Evolutionary conservation across 2,797 vertebrate genomes (phyloP).

Genomic region (Danio kyathit): DNA sequence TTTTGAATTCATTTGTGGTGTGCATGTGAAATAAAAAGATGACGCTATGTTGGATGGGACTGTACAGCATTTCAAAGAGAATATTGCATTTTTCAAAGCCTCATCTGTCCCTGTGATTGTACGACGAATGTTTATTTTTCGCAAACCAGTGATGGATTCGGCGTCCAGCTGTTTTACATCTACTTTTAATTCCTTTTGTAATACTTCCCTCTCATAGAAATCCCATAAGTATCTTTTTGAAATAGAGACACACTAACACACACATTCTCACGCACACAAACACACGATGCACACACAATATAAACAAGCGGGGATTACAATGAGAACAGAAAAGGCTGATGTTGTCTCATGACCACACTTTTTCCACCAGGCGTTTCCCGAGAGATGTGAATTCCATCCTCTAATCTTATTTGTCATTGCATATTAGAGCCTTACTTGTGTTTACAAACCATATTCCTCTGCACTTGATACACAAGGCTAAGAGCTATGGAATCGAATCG

Average conservation of each 20-base stretch:
- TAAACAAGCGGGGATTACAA: constrained; percentile 49
- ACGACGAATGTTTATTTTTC: constrained; percentile 55
- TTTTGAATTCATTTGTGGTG: not conserved
- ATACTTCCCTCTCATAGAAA: constrained; percentile 51
- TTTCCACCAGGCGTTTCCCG: constrained; percentile 53
- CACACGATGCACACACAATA: constrained; percentile 43
- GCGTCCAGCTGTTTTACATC: constrained; percentile 60
- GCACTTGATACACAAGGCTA: constrained; percentile 60
- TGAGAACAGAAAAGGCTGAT: constrained; percentile 38
- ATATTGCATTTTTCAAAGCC: constrained; percentile 26
- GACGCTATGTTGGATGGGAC: not conserved
- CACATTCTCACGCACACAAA: constrained; percentile 33
- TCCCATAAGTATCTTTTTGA: constrained; percentile 60
- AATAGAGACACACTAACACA: constrained; percentile 51
- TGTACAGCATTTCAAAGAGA: not conserved
- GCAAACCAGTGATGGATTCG: constrained; percentile 40
- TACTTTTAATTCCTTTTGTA: constrained; percentile 61
- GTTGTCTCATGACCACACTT: constrained; percentile 57
- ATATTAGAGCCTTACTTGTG: constrained; percentile 59
- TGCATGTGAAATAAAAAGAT: not conserved
- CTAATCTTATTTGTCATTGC: constrained; percentile 66
- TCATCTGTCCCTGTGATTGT: constrained; percentile 43
- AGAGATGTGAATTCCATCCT: constrained; percentile 61
- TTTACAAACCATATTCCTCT: constrained; percentile 65
- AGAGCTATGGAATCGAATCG: constrained; percentile 60